Percentiles rank a stretch among this genome's conserved stretches.
Conservation (phyloP, 2,797 vertebrate species). For the Amblyraja radiata region DNA sequence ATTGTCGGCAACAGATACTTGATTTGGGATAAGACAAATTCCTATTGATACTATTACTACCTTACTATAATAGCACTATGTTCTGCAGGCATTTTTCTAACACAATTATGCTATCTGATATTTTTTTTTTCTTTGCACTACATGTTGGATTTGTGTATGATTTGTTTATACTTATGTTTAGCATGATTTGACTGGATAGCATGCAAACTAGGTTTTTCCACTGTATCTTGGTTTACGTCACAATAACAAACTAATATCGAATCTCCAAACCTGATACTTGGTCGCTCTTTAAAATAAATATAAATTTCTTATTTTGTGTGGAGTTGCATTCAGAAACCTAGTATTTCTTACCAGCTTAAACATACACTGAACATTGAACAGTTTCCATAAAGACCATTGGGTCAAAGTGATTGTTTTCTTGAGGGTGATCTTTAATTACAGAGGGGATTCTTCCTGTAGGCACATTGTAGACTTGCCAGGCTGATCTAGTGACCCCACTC, state of each 20-base stretch:
- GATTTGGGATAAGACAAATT: background rate
- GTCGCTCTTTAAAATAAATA: background rate
- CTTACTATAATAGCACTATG: too few species aligned
- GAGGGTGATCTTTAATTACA: background rate
- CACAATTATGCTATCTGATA: too few species aligned
- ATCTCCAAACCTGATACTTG: background rate
- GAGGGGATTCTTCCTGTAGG: background rate
- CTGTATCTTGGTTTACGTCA: too few species aligned
- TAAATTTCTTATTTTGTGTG: background rate
- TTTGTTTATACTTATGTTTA: too few species aligned
- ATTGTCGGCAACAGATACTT: background rate
- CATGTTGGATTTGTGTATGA: too few species aligned
- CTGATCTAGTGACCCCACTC: background rate
- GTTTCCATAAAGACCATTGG: background rate
- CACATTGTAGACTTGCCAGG: background rate
- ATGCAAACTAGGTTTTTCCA: too few species aligned
- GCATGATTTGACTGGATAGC: too few species aligned
- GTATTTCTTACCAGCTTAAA: background rate
- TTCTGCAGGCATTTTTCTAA: too few species aligned
- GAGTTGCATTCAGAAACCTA: background rate
- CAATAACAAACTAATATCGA: too few species aligned
- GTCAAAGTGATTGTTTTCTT: background rate
- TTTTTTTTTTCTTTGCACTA: too few species aligned
- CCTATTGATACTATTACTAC: background rate
- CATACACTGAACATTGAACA: background rate